Base-by-base conservation (phyloP, 1,140 invertebrate species). In the Drosophila suzukii region DNA sequence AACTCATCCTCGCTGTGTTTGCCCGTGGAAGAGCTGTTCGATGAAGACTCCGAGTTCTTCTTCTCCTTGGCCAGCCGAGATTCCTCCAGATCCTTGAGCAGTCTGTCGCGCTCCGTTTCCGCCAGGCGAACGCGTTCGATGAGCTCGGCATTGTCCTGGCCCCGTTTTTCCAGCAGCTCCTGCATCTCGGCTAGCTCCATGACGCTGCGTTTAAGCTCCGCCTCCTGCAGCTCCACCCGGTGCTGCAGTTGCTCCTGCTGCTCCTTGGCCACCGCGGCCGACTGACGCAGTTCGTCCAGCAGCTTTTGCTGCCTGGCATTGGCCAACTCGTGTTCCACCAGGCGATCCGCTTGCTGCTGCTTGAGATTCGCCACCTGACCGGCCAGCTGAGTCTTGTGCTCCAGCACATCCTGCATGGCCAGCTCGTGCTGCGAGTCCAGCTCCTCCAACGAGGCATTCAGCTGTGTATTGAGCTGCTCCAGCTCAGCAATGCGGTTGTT, bases 401-500 rank as follows among this genome's bases (percentile, higher is more conserved):
- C 83, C 15, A 96, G 81, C 13, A 96, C 76, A 82, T 94, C 93
- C 54, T 95, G 95, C 92, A 96, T 95, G 0, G 95, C 95, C 70
- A 94, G 90, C 70, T 95, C 93, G 83, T 97, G 95, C 88, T 97
- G 96, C 44, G 88, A 93, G 83, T 97, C 96, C 72, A 97, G 92
- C 85, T 96, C 95, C 66, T 96, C 95, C 32, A 97, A 92, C 67
- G 94, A 95, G 6, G 70, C 78, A 6, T 93, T 93, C 34, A 96
- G 88, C 54, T 89, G 70, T 0, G 72, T 92, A 78, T 80, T 93
- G 55, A 89, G 90, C 73, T 91, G 89, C 78, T 71, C 92, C 78
- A 78, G 85, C 82, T 84, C 92, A 17, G 74, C 74, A 75, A 92
- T 78, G 6, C 85, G 92, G 49, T 76, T 91, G 77, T 90, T 93